Percentiles rank a stretch among this genome's conserved stretches.
Evolutionary conservation across 2,113 vertebrate genomes (phyloP).

Genomic region (Merops nubicus): DNA sequence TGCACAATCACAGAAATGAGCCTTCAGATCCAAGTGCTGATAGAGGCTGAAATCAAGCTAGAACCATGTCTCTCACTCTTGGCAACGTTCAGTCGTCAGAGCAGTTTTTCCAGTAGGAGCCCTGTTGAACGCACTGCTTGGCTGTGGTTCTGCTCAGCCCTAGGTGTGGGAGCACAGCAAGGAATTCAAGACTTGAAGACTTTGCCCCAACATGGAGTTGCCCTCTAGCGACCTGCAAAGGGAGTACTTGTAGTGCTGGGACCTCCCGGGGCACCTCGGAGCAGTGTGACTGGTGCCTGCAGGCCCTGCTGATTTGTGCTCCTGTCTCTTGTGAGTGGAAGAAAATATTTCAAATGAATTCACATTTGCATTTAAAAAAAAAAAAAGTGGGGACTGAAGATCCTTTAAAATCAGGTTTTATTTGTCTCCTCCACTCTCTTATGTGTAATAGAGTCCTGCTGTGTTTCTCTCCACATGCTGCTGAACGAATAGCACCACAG

Average conservation of each 20-base stretch:
- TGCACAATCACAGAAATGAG: accelerated
- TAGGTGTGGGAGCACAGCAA: not conserved
- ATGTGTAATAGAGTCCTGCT: not conserved
- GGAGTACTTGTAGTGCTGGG: not conserved
- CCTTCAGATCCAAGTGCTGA: not conserved
- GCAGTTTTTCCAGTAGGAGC: not conserved
- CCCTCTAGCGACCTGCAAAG: not conserved
- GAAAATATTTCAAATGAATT: not conserved
- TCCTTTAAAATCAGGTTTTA: slow-evolving; percentile 28
- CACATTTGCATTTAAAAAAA: not conserved
- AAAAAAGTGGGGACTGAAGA: not conserved
- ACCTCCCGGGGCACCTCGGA: no score
- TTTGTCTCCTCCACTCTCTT: not conserved
- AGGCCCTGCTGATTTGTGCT: not conserved
- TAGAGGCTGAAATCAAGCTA: not conserved
- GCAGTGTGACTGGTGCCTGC: no score
- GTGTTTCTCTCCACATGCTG: not conserved
- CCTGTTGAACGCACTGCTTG: not conserved
- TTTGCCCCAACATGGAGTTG: not conserved
- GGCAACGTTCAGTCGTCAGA: not conserved
- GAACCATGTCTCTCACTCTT: not conserved
- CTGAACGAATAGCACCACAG: not conserved
- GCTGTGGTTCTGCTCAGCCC: not conserved
- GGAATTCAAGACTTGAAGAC: not conserved
- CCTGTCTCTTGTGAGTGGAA: not conserved